A percentile compares a stretch with the other conserved stretches of the same genome.
phyloP scores from a whole-genome alignment of 2,888 invertebrate genomes.

The Notocelia uddmanniana region DNA sequence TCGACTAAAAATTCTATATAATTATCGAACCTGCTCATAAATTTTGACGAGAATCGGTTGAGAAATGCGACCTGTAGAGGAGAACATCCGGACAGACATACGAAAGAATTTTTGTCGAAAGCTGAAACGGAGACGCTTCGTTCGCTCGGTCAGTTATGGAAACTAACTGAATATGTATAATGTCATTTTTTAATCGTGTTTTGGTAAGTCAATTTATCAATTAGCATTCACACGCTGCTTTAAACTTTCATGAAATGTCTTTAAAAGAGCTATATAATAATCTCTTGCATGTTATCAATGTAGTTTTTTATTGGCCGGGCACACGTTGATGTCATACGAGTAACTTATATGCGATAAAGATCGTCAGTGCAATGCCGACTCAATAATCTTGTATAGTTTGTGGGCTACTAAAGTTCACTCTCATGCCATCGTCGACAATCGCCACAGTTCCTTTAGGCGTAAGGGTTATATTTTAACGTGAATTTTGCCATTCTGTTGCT shows the following conservation, averaged over 20 bases:
- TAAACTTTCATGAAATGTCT: background rate
- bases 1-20: too few species aligned
- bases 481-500: background rate
- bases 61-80: too few species aligned
- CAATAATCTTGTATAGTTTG: conserved; percentile 33
- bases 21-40: too few species aligned
- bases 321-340: conserved; percentile 39
- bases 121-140: too few species aligned
- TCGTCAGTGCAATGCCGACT: conserved; percentile 35
- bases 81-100: too few species aligned
- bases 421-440: conserved; percentile 11
- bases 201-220: background rate
- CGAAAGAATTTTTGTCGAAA: too few species aligned
- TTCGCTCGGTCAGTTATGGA: too few species aligned
- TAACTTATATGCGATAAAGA: conserved; percentile 37
- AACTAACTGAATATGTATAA: too few species aligned
- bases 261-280: background rate
- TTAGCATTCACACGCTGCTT: background rate
- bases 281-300: conserved; percentile 5
- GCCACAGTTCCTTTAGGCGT: background rate
- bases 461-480: background rate
- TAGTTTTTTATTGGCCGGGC: conserved; percentile 16
- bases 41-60: too few species aligned
- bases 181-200: background rate
- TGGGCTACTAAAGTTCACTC: conserved; percentile 12